Percentiles rank a stretch among this genome's conserved stretches.
Evolutionary conservation across 2,797 vertebrate species (phyloP).

Genomic region (Astyanax mexicanus): DNA sequence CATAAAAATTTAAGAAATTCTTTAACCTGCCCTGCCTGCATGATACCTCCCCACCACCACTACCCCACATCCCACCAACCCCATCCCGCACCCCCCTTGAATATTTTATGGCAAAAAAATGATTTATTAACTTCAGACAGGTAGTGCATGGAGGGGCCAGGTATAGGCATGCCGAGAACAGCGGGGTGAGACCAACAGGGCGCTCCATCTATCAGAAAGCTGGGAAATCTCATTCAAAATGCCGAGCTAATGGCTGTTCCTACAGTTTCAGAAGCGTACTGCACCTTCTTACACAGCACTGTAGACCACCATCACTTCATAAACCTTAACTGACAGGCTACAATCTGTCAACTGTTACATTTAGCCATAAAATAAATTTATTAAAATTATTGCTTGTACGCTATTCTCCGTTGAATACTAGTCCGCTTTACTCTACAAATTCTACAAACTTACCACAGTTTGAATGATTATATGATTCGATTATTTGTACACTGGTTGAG

Average conservation of each 20-base stretch:
- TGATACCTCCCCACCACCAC: constrained; percentile 73
- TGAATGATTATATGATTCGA: too few relatives aligned
- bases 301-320: too few relatives aligned
- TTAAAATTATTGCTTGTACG: too few relatives aligned
- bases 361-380: too few relatives aligned
- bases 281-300: neutral
- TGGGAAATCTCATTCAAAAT: constrained; percentile 29
- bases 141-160: constrained; percentile 78
- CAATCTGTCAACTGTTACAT: too few relatives aligned
- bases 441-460: too few relatives aligned
- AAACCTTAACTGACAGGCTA: too few relatives aligned
- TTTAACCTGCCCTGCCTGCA: constrained; percentile 89
- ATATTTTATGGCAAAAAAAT: constrained; percentile 70
- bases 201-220: constrained; percentile 65
- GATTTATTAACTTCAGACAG: constrained; percentile 92
- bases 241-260: neutral
- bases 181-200: constrained; percentile 67
- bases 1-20: constrained; percentile 95
- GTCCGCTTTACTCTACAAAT: too few relatives aligned
- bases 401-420: too few relatives aligned
- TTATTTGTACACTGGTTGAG: too few relatives aligned
- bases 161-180: constrained; percentile 73
- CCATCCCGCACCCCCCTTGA: constrained; percentile 33
- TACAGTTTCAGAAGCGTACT: neutral
- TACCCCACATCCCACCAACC: neutral